Percentiles rank a stretch among this genome's conserved stretches.
Conservation (phyloP, 2,797 vertebrate genomes). For the Syngnathus acus region DNA sequence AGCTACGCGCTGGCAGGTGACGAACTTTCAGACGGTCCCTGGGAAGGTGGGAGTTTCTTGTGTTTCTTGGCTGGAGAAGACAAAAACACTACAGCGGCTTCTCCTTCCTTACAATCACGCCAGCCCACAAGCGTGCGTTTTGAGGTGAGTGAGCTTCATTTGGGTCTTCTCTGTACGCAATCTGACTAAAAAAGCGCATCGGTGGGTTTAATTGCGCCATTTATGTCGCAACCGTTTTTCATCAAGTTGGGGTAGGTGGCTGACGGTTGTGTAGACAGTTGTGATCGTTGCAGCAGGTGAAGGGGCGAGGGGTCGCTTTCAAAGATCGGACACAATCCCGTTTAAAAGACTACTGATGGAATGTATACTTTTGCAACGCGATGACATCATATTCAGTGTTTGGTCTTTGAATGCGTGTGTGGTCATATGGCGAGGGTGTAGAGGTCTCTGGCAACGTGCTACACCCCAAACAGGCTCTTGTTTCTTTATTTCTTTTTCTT, state of each 20-base stretch:
- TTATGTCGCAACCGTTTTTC: conserved; percentile 39
- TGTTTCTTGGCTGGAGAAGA: conserved; percentile 60
- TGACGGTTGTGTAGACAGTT: conserved; percentile 53
- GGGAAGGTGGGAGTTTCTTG: conserved; percentile 69
- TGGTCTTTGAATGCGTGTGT: not conserved
- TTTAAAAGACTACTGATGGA: not conserved
- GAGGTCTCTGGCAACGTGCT: conserved; percentile 44
- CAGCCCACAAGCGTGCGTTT: conserved; percentile 42
- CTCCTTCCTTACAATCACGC: conserved; percentile 35
- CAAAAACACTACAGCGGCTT: conserved; percentile 37
- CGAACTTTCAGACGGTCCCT: conserved; percentile 68
- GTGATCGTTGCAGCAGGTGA: conserved; percentile 40
- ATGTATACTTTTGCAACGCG: not conserved
- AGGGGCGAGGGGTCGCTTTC: conserved; percentile 7
- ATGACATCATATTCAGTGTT: conserved; percentile 2
- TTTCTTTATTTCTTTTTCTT: not conserved
- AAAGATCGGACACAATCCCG: not conserved
- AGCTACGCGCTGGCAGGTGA: conserved; percentile 19
- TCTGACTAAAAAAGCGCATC: conserved; percentile 2
- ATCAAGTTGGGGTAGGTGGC: conserved; percentile 54
- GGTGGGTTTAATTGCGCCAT: conserved; percentile 14
- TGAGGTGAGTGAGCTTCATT: conserved; percentile 55
- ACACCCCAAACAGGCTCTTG: conserved; percentile 8
- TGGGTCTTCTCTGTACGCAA: conserved; percentile 3
- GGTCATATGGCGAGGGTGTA: conserved; percentile 6